Percentiles rank a stretch among this genome's conserved stretches.
phyloP scores from a whole-genome alignment of 2,113 vertebrate species.

The Alexandromys fortis region DNA sequence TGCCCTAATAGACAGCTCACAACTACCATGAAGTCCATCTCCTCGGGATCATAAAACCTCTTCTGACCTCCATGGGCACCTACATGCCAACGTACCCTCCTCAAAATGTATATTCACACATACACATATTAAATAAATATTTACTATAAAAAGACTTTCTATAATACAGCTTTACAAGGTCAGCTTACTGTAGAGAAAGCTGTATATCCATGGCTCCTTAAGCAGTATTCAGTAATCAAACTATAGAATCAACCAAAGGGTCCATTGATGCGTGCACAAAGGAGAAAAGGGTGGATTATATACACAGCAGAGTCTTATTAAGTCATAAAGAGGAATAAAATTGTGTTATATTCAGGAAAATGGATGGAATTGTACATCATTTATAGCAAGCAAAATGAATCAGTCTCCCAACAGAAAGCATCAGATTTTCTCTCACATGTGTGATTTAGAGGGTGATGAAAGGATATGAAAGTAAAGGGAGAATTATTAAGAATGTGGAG shows the following conservation, averaged over 20 bases:
- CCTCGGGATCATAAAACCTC: background rate
- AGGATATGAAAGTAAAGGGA: background rate
- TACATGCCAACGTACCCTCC: too few relatives aligned
- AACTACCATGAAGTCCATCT: background rate
- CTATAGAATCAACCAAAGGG: background rate
- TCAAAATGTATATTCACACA: background rate
- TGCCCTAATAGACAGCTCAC: too few relatives aligned
- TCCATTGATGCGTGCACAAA: background rate
- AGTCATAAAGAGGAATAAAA: background rate
- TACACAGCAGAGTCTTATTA: background rate
- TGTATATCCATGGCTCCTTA: background rate
- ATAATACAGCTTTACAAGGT: background rate
- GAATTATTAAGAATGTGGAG: background rate
- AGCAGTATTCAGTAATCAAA: background rate
- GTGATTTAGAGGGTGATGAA: background rate
- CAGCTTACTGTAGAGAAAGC: background rate
- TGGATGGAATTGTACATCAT: background rate
- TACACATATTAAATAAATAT: background rate
- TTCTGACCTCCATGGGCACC: background rate
- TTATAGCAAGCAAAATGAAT: background rate
- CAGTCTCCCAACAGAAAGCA: background rate
- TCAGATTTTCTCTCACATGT: background rate
- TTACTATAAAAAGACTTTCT: background rate
- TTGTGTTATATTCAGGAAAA: background rate
- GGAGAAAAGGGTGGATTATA: background rate